Evolutionary conservation across 2,113 vertebrate genomes (phyloP).

Genomic region (Saguinus imperator): DNA sequence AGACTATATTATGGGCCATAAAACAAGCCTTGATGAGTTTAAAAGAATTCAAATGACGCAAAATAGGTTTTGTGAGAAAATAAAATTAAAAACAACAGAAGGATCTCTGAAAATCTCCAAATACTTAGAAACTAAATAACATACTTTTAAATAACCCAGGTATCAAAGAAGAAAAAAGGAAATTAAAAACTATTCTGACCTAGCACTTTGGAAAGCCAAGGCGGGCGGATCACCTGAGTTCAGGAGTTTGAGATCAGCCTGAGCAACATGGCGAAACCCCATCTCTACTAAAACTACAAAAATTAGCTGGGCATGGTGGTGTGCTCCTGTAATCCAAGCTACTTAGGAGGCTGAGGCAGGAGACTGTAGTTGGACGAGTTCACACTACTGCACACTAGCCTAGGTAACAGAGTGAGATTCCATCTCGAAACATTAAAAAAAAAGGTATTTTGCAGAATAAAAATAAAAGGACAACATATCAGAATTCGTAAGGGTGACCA

Average conservation of each 20-base stretch:
- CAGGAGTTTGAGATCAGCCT: too few species aligned
- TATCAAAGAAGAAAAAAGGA: neutral
- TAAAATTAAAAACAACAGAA: slow-evolving; percentile 3
- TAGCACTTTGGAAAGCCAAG: too few species aligned
- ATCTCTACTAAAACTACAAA: too few species aligned
- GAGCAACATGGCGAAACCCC: too few species aligned
- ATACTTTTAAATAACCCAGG: neutral
- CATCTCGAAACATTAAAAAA: neutral
- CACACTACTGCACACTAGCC: too few species aligned
- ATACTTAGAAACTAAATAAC: slow-evolving; percentile 6
- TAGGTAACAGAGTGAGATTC: too few species aligned
- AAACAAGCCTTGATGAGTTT: neutral
- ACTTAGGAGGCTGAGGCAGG: too few species aligned
- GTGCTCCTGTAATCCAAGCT: too few species aligned
- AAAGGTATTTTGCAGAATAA: neutral
- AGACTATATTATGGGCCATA: neutral
- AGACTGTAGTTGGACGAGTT: too few species aligned
- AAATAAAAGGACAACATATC: neutral
- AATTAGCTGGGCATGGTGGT: too few species aligned
- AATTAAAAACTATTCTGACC: neutral
- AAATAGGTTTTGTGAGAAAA: slow-evolving; percentile 8
- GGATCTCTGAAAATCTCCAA: slow-evolving; percentile 30
- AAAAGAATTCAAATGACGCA: slow-evolving; percentile 27
- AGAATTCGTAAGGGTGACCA: neutral
- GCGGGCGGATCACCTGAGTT: too few species aligned